A percentile compares a stretch with the other conserved stretches of the same genome.
These are phyloP conservation scores for Sapayoa aenigma DNA, from an alignment of 2,113 vertebrate species.

Conservation along the genomic window DNA sequence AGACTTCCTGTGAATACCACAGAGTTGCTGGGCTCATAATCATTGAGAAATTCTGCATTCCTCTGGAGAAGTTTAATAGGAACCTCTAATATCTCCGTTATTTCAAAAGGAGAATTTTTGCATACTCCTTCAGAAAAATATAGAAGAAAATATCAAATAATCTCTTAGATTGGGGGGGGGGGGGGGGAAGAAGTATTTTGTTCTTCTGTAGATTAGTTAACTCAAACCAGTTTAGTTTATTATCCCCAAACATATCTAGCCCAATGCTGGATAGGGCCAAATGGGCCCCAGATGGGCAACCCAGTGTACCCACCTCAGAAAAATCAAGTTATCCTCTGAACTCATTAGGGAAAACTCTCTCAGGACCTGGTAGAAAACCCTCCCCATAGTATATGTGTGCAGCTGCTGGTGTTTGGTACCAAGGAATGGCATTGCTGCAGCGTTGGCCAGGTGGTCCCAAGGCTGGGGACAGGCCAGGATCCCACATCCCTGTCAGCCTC, in stretches of 20 bases:
- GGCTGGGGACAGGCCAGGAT: background rate
- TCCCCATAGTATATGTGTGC: accelerated
- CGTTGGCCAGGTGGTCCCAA: background rate
- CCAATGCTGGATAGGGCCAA: background rate
- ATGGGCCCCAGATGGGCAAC: background rate
- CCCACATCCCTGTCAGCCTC: accelerated
- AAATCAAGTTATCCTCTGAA: background rate
- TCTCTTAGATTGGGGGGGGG: background rate
- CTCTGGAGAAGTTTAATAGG: background rate
- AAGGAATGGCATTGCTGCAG: background rate
- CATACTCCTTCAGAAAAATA: background rate
- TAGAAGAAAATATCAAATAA: background rate
- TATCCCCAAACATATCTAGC: background rate
- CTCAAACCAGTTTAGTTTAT: background rate
- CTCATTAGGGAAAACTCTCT: accelerated
- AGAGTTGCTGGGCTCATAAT: background rate
- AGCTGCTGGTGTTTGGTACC: background rate
- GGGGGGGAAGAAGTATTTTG: background rate
- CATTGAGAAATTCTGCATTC: background rate
- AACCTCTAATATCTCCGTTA: background rate
- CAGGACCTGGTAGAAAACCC: background rate
- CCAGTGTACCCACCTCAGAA: background rate
- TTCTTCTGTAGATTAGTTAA: background rate
- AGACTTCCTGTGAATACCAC: background rate
- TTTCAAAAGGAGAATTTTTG: background rate